Conservation (phyloP, 2,113 vertebrate genomes). For the Amphiprion ocellaris region DNA sequence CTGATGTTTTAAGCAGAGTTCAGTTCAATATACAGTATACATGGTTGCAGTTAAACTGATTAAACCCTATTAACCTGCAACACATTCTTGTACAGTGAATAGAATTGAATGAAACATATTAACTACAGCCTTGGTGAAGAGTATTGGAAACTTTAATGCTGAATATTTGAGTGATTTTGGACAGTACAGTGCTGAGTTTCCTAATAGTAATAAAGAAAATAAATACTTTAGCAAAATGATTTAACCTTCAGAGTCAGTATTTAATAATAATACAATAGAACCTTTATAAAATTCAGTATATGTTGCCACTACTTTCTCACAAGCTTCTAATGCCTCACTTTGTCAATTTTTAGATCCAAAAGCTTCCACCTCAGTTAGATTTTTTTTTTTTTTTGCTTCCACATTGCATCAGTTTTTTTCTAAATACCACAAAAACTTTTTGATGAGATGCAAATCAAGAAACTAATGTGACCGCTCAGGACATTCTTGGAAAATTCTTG, state of each 20-base stretch:
- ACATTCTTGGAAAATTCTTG: no score
- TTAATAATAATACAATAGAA: no score
- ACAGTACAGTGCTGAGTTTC: neutral
- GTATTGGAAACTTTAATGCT: no score
- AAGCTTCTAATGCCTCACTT: no score
- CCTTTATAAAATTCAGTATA: no score
- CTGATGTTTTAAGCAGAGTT: conserved; percentile 34
- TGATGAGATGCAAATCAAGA: neutral
- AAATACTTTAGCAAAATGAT: no score
- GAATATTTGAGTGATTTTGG: neutral
- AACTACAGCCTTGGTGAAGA: neutral
- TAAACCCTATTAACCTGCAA: neutral
- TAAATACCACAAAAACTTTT: neutral
- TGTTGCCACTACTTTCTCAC: no score
- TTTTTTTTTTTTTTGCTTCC: neutral
- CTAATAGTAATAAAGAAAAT: neutral
- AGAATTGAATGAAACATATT: neutral
- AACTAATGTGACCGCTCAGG: neutral
- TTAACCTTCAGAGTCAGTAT: no score
- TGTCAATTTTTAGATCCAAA: neutral
- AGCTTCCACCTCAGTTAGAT: neutral
- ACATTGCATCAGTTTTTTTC: neutral
- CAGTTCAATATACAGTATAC: conserved; percentile 17
- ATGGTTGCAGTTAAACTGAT: neutral
- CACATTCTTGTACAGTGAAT: neutral